Evolutionary conservation across 2,888 invertebrate species (phyloP).

Genomic region (Protonemura montana): DNA sequence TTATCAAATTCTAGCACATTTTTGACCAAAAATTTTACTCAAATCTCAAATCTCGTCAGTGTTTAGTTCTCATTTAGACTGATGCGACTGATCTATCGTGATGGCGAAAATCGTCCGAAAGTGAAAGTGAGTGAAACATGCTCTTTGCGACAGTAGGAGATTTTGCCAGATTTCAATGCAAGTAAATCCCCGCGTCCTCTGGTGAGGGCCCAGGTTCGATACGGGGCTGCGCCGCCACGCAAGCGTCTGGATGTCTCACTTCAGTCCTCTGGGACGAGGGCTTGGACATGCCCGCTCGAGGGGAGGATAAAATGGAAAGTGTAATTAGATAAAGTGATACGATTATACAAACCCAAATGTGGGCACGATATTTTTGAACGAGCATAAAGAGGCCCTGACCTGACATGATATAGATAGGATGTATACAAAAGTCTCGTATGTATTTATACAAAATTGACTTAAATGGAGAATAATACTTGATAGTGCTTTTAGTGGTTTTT

Average conservation of each 20-base stretch:
- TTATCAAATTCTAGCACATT: too few species aligned
- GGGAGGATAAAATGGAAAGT: background rate
- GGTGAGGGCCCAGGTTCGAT: background rate
- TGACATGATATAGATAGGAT: background rate
- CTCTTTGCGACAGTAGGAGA: too few species aligned
- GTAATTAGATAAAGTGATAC: slow-evolving; percentile 26
- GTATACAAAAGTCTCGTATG: background rate
- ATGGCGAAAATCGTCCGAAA: too few species aligned
- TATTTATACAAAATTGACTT: background rate
- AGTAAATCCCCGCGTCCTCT: too few species aligned
- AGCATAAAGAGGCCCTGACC: background rate
- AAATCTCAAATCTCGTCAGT: too few species aligned
- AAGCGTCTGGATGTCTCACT: background rate
- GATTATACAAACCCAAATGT: slow-evolving; percentile 15
- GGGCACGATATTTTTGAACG: background rate
- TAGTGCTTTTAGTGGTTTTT: slow-evolving; percentile 1
- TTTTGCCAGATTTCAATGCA: too few species aligned
- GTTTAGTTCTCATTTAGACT: too few species aligned
- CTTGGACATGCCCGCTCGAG: background rate
- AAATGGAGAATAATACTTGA: background rate
- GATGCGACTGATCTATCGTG: too few species aligned
- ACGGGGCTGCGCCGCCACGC: background rate
- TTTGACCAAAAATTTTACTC: too few species aligned
- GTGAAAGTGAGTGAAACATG: too few species aligned
- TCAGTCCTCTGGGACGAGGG: background rate